Conservation (phyloP, 37 sponge, comb jelly and placozoan species). For the Tethya wilhelma region DNA sequence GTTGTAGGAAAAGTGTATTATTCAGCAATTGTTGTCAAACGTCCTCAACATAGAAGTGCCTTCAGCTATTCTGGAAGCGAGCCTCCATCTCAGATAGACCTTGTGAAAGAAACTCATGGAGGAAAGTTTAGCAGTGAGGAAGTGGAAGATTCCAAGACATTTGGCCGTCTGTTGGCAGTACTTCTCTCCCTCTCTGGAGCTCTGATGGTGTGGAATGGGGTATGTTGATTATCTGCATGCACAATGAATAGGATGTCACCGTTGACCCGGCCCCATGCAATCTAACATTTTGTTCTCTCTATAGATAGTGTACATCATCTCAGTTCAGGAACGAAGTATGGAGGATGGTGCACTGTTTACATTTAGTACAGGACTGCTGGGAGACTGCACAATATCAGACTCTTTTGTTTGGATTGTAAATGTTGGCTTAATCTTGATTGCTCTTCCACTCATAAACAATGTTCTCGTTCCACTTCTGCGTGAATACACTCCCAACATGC, state of each 20-base stretch:
- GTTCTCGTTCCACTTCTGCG: constrained; percentile 20
- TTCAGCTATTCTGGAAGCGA: constrained; percentile 2
- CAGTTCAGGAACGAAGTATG: no score
- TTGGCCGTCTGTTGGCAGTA: constrained; percentile 7
- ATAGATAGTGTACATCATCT: no score
- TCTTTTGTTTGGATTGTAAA: constrained; percentile 7
- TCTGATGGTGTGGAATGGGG: constrained; percentile 12
- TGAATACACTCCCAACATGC: constrained; percentile 33
- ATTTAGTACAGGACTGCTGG: no score
- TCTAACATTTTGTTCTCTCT: no score
- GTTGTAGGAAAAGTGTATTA: constrained; percentile 68
- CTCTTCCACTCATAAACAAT: constrained; percentile 7
- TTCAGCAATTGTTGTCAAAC: constrained; percentile 43
- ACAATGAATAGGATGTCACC: no score
- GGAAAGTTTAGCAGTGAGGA: constrained; percentile 30
- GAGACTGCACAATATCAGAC: no score
- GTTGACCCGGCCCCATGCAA: no score
- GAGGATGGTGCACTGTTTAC: no score
- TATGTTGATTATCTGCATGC: background rate
- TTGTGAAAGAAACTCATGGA: constrained; percentile 34
- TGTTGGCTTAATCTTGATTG: background rate
- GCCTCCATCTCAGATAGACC: constrained; percentile 20
- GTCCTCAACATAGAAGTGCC: constrained; percentile 18
- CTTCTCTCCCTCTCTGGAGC: constrained; percentile 7
- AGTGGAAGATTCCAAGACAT: constrained; percentile 52